Base-by-base conservation (phyloP, 1,140 invertebrate species). In the Gryllus bimaculatus region DNA sequence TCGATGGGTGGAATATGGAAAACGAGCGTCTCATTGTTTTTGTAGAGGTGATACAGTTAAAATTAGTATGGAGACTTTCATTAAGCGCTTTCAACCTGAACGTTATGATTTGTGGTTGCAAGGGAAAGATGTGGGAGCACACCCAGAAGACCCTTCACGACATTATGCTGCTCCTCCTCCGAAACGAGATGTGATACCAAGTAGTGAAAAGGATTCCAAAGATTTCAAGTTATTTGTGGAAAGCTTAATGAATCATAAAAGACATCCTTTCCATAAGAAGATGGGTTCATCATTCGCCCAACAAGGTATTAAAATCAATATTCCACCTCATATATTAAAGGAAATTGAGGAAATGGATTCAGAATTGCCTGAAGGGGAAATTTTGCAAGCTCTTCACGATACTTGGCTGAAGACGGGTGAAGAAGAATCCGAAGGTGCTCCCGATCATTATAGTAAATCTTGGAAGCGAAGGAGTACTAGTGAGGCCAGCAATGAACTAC, bases 1-100 rank as follows among this genome's bases (percentile, higher is more conserved):
- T 13, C 88, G 98, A 81, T 99, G 98, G 98, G 93, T 99, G 10
- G 98, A 99, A 84, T 99, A 99, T 88, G 98, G 98, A 0, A 99
- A 99, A 87, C 85, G 96, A 80, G 93, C 95, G 0, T 89, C 89
- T 0, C 93, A 94, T 66, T 98, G 96, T 84, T 91, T 90, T 4
- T 98, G 96, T 84, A 76, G 80, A 78, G 93, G 91, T 82, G 94
- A 98, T 85, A 96, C 95, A 90, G 97, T 99, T 0, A 97, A 97
- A 84, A 99, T 99, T 80, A 96, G 94, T 5, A 99, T 99, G 97
- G 96, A 98, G 83, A 95, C 95, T 5, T 99, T 99, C 88, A 96
- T 99, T 0, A 94, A 94, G 84, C 88, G 94, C 54, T 98, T 97
- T 86, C 97, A 99, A 85, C 96, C 96, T 0, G 95, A 98, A 7